Evolutionary conservation across 2,797 vertebrate genomes (phyloP), one percentile per base, ranked within the genome.

Genomic region (Myotis vivesi): DNA sequence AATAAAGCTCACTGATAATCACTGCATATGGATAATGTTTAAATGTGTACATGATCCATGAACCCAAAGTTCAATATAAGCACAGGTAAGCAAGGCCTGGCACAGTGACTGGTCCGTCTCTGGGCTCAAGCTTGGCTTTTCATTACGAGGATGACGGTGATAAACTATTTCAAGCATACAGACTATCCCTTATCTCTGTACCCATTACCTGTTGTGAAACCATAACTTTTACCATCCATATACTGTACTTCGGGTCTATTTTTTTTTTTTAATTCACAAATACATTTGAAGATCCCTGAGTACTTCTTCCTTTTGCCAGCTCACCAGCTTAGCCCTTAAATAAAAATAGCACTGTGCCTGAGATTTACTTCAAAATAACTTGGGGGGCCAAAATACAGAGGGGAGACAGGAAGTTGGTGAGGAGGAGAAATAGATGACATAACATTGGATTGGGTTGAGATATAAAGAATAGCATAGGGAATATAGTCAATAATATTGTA

Each of bases 31-130:
- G 41, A 44, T 41, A 80, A 62, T 25, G 30, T 86, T 89, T 80
- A 55, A 30, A 15, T 44, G 73, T 73, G 80, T 94, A 92, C 96
- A 94, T 96, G 88, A 96, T 81, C 81, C 79, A 92, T 89, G 73
- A 95, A 73, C 10, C 46, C 69, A 30, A 95, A 69, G 69, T 86
- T 86, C 95, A 86, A 89, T 46, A 28, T 23, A 81, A 92, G 69
- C 62, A 85, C 80, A 96, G 30, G 69, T 75, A 90, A 94, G 23
- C 6, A 15, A 95, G 22, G 44, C n/a, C 71, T 55, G 72, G 85
- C 19, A n/a, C 55, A 44, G 36, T 41, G 25, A 87, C 62, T 57
- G 0, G 10, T 55, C 71, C 36, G 38, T 46, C 57, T 82, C 55
- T 49, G 23, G 69, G n/a, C 69, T 86, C 66, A 36, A 57, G 49